Conservation (phyloP, 2,797 vertebrate genomes). For the Argya squamiceps region DNA sequence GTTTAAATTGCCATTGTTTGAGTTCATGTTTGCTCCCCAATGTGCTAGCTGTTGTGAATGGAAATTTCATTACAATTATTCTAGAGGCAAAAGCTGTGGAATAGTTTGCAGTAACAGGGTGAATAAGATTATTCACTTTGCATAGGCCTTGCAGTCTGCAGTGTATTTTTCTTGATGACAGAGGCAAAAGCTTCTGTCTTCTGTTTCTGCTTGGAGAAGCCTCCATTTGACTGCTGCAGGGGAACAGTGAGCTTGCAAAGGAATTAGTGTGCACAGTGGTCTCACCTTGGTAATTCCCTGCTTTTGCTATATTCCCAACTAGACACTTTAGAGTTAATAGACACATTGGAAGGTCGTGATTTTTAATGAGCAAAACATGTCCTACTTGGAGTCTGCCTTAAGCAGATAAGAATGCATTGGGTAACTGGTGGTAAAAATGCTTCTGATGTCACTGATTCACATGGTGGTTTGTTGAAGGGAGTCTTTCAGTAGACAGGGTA, state of each 20-base stretch:
- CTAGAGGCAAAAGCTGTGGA: neutral
- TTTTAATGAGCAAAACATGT: slow-evolving; percentile 43
- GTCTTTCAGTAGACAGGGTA: slow-evolving; percentile 16
- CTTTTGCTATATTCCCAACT: neutral
- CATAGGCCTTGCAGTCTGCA: neutral
- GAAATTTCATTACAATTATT: neutral
- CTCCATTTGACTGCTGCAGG: neutral
- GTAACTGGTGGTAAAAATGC: slow-evolving; percentile 52
- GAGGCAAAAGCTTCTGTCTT: neutral
- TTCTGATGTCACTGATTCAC: slow-evolving; percentile 57
- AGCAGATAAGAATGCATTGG: slow-evolving; percentile 60
- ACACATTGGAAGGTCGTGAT: neutral
- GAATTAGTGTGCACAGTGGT: neutral
- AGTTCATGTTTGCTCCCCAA: neutral
- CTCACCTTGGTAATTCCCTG: neutral
- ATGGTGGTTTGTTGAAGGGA: slow-evolving; percentile 14
- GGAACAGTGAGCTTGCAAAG: neutral
- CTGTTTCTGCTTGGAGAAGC: neutral
- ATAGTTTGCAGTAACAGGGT: neutral
- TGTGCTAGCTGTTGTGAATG: neutral
- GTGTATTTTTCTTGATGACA: neutral
- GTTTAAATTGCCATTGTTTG: neutral
- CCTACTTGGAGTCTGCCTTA: slow-evolving; percentile 49
- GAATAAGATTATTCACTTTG: neutral
- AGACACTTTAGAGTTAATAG: slow-evolving; percentile 9